phyloP scores from a whole-genome alignment of 1,140 invertebrate genomes.

The Homalodisca vitripennis region DNA sequence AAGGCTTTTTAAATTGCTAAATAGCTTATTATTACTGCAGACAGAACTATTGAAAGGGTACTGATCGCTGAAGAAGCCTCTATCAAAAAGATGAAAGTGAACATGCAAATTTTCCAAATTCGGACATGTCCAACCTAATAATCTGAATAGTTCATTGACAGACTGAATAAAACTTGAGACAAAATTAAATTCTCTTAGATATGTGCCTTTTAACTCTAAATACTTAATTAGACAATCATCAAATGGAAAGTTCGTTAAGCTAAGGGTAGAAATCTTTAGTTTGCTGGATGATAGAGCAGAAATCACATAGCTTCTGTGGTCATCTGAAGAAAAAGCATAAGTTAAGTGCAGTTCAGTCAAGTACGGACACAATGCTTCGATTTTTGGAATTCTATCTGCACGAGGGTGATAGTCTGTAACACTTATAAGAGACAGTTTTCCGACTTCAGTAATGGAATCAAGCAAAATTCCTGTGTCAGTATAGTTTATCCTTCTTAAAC shows the following conservation, averaged over 20 bases:
- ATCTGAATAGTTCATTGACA: neutral
- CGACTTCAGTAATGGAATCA: neutral
- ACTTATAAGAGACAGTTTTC: slow-evolving; percentile 1
- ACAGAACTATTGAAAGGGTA: neutral
- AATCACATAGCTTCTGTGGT: slow-evolving; percentile 14
- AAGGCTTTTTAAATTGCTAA: neutral
- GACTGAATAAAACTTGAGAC: neutral
- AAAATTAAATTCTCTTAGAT: slow-evolving; percentile 6
- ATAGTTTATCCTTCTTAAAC: neutral
- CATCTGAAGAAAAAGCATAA: slow-evolving; percentile 9
- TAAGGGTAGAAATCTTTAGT: neutral
- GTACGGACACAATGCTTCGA: neutral
- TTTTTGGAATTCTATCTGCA: neutral
- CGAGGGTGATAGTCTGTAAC: slow-evolving; percentile 8
- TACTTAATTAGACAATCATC: neutral
- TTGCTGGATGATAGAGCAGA: neutral
- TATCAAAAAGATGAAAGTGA: slow-evolving; percentile 3
- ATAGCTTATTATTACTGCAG: neutral
- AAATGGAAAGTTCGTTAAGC: slow-evolving; percentile 17
- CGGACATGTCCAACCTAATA: neutral
- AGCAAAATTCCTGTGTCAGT: slow-evolving; percentile 7
- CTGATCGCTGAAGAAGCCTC: neutral
- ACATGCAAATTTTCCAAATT: slow-evolving; percentile 1
- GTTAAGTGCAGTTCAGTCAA: slow-evolving; percentile 4
- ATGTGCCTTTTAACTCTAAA: slow-evolving; percentile 6